Percentiles rank a stretch among this genome's conserved stretches.
phyloP scores from a whole-genome alignment of 2,797 vertebrate genomes.

The Brachyrhaphis roseni region DNA sequence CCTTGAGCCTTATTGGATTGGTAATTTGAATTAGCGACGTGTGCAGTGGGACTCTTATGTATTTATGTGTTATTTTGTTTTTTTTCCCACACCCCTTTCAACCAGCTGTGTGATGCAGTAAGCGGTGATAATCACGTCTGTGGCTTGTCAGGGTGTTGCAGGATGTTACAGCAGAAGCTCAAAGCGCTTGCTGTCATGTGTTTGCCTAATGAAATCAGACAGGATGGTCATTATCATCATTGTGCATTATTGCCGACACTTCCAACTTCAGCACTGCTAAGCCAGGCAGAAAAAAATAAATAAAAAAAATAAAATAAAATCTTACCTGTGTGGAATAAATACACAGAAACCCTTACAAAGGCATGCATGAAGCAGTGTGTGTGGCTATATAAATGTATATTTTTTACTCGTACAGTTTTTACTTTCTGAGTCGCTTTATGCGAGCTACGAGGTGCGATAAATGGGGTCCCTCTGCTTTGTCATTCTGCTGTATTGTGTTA shows the following conservation, averaged over 20 bases:
- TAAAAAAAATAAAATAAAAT: slow-evolving; percentile 25
- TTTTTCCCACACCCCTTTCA: slow-evolving; percentile 15
- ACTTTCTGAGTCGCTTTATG: slow-evolving; percentile 57
- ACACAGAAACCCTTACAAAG: slow-evolving; percentile 40
- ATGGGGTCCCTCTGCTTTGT: slow-evolving; percentile 65
- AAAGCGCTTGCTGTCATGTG: slow-evolving; percentile 64
- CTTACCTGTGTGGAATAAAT: slow-evolving; percentile 51
- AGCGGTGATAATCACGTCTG: slow-evolving; percentile 44
- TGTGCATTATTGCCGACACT: slow-evolving; percentile 68
- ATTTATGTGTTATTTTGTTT: slow-evolving; percentile 33
- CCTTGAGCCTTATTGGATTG: slow-evolving; percentile 67
- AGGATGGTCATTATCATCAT: slow-evolving; percentile 71
- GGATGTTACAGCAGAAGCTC: slow-evolving; percentile 67
- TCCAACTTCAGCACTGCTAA: slow-evolving; percentile 52
- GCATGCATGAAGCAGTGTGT: slow-evolving; percentile 30
- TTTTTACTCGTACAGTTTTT: background rate
- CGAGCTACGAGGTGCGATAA: slow-evolving; percentile 66
- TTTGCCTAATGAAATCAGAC: slow-evolving; percentile 71
- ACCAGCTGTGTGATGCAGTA: slow-evolving; percentile 36
- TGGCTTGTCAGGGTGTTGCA: slow-evolving; percentile 61
- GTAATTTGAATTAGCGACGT: slow-evolving; percentile 56
- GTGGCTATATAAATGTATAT: background rate
- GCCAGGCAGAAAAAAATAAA: slow-evolving; percentile 32
- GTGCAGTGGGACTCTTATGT: slow-evolving; percentile 31
- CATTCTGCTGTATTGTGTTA: slow-evolving; percentile 78